Percentiles rank a stretch among this genome's conserved stretches.
phyloP scores from a whole-genome alignment of 2,113 vertebrate species.

The Elephas maximus region DNA sequence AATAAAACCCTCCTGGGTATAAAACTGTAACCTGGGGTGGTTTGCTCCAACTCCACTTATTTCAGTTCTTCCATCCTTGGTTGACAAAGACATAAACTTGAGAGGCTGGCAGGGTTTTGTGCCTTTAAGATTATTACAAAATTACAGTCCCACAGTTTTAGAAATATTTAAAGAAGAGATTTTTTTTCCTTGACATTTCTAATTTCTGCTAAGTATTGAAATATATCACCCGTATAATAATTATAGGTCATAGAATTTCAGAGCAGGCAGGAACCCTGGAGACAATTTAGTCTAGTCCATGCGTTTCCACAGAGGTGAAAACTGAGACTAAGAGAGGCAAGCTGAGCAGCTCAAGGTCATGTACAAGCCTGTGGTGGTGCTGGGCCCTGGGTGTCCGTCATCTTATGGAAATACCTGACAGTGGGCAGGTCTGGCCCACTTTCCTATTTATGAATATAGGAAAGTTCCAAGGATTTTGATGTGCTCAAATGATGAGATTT shows the following conservation, averaged over 20 bases:
- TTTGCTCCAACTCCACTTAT: constrained; percentile 48
- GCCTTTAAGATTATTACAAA: constrained; percentile 62
- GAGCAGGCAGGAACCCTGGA: constrained; percentile 52
- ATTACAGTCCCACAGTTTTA: constrained; percentile 54
- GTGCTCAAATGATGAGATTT: not conserved
- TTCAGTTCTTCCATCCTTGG: constrained; percentile 62
- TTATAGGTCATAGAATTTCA: constrained; percentile 44
- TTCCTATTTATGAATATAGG: not conserved
- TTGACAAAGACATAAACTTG: constrained; percentile 67
- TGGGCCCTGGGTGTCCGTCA: not conserved
- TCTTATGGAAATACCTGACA: not conserved
- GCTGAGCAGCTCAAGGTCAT: not conserved
- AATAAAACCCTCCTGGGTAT: constrained; percentile 54
- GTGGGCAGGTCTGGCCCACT: not conserved
- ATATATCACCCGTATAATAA: constrained; percentile 66
- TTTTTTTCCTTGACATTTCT: constrained; percentile 66
- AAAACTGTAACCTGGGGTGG: constrained; percentile 22
- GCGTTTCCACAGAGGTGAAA: not conserved
- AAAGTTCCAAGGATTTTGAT: not conserved
- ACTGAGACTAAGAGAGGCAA: not conserved
- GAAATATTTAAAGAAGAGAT: constrained; percentile 63
- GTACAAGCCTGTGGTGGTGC: not conserved
- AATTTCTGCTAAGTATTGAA: constrained; percentile 67
- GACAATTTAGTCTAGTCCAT: not conserved
- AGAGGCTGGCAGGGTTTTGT: constrained; percentile 61